Conservation (phyloP, 2,797 vertebrate species). For the Platalea minor region DNA sequence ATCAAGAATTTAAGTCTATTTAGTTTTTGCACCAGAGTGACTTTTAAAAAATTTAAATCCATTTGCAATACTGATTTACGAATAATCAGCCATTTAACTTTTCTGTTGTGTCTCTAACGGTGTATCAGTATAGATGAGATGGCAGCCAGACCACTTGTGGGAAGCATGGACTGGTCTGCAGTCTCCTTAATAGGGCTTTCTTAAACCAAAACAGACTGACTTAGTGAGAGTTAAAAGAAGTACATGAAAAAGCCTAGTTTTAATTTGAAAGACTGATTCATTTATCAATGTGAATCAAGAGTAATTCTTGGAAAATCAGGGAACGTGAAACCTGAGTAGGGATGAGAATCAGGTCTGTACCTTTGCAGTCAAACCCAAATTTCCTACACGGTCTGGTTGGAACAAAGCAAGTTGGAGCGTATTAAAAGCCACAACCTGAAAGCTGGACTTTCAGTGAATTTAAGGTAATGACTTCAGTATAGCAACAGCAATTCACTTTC, state of each 20-base stretch:
- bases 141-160: background rate
- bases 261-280: background rate
- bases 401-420: background rate
- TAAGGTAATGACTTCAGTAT: background rate
- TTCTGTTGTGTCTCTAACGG: background rate
- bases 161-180: background rate
- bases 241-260: background rate
- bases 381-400: background rate
- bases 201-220: background rate
- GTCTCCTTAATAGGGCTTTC: background rate
- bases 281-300: background rate
- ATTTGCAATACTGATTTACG: background rate
- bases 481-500: background rate
- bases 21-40: background rate
- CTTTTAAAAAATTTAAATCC: background rate
- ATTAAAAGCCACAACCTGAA: background rate
- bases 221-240: background rate
- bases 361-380: background rate
- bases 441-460: background rate
- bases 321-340: background rate
- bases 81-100: background rate
- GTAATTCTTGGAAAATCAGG: background rate
- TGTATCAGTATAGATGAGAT: background rate
- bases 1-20: background rate
- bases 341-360: background rate